Evolutionary conservation across 2,888 invertebrate species (phyloP).

Genomic region (Tipula unca): DNA sequence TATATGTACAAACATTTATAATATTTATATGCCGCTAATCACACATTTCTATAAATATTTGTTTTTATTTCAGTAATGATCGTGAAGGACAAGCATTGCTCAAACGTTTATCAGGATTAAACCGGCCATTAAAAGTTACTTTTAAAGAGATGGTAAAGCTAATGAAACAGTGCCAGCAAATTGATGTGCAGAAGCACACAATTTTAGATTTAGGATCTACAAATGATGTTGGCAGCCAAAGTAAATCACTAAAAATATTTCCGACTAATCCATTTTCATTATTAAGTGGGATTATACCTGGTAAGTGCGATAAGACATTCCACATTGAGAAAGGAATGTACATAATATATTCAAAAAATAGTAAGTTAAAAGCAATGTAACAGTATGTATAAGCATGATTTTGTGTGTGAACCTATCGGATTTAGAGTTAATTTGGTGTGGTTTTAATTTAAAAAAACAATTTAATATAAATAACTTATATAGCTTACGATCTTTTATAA

Average conservation of each 20-base stretch:
- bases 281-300: constrained; percentile 74
- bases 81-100: constrained; percentile 57
- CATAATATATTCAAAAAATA: too few species aligned
- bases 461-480: too few species aligned
- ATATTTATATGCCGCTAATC: too few species aligned
- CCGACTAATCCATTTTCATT: constrained; percentile 60
- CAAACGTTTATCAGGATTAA: constrained; percentile 51
- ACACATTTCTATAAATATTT: background rate
- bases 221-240: constrained; percentile 23
- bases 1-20: too few species aligned
- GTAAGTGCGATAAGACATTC: constrained; percentile 43
- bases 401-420: too few species aligned
- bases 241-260: constrained; percentile 40
- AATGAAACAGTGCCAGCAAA: constrained; percentile 70
- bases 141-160: constrained; percentile 69
- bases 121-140: constrained; percentile 55
- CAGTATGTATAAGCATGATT: too few species aligned
- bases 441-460: too few species aligned
- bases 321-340: too few species aligned
- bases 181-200: constrained; percentile 41
- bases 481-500: too few species aligned
- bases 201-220: background rate
- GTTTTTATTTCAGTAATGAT: constrained; percentile 52
- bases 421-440: too few species aligned
- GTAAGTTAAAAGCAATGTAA: too few species aligned